Evolutionary conservation across 2,797 vertebrate genomes (phyloP), one percentile per base, ranked within the genome.

Genomic region (Crocidura indochinensis): DNA sequence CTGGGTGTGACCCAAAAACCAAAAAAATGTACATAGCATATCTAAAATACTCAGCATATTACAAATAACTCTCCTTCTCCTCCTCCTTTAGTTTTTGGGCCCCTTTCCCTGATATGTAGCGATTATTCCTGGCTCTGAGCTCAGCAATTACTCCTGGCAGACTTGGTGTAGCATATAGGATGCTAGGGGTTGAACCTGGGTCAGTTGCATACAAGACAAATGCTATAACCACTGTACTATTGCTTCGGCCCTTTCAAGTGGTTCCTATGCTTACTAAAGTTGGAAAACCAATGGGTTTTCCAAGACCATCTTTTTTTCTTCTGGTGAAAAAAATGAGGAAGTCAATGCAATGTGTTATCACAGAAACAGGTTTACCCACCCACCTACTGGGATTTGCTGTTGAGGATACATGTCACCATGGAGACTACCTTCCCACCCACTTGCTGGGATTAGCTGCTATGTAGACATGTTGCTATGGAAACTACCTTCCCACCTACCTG

Each of bases 381-480:
- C 77, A 94, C 95, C 84, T 87, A 84, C 93, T 92, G 89, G 92
- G 93, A 96, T 95, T 96, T 95, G 95, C 95, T 91, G 92, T 91
- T 84, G 93, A 95, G 91, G 89, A 95, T 93, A 94, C 77, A 78
- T 91, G 91, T 96, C 94, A 92, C 96, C 96, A 95, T 96, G 96
- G 95, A 95, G 93, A 96, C 96, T 93, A 94, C 92, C 95, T 95
- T 94, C 94, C 93, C 94, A 90, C 94, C 96, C 96, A 96, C 94
- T 91, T 96, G 91, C 96, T 96, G 94, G 94, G 95, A 96, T 94
- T 93, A 95, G 95, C 93, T 96, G 94, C 95, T 85, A 86, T 86
- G 85, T 92, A 96, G 92, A 96, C 91, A 81, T 88, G 92, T 95
- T 94, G 84, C 93, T 87, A 95, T 95, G 95, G 95, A 80, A 64